Evolutionary conservation across 2,888 invertebrate genomes (phyloP), one percentile per base, ranked within the genome.

Genomic region (Lasioglossum calceatum): DNA sequence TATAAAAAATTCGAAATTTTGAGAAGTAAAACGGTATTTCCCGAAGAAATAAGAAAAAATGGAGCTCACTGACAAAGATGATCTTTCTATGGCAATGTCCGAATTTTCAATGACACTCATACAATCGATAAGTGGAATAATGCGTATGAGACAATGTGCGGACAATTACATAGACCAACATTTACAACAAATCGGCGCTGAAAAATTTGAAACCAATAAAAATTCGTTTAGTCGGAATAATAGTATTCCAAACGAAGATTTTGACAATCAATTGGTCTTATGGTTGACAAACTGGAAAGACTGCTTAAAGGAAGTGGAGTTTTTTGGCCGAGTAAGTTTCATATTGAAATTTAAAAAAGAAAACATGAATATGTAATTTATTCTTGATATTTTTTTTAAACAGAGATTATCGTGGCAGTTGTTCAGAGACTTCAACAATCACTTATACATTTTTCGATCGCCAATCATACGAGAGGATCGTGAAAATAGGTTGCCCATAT

Each of bases 301-400:
- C 12, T 42, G 42, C n/a, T 0, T 71, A 23, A 71, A 42, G n/a
- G 39, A 71, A n/a, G 7, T n/a, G 4, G 42, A 71, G 5, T 42
- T 71, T 71, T 42, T 71, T 71, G 14, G 14, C 14, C 39, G 71
- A 71, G 71, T 71, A 42, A 71, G 71, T 71, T 70, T 36, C 70
- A 36, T 19, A 1, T 70, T 71, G 4, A 4, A 10, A 19, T 67
- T 32, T 32, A 8, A 3, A 32, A 32, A 64, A 64, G 10, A 12
- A 58, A 4, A n/a, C 12, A 58, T n/a, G 23, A 10, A 12, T 71
- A n/a, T 23, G 3, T 44, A 44, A 39, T 39, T 39, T 19, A 42
- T 39, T 70, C 39, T 39, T n/a, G 42, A 42, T 42, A n/a, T n/a
- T 42, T n/a, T 71, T 44, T 23, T n/a, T 10, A n/a, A 42, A 71